Conservation (phyloP, 2,797 vertebrate species). For the Esox lucius region DNA sequence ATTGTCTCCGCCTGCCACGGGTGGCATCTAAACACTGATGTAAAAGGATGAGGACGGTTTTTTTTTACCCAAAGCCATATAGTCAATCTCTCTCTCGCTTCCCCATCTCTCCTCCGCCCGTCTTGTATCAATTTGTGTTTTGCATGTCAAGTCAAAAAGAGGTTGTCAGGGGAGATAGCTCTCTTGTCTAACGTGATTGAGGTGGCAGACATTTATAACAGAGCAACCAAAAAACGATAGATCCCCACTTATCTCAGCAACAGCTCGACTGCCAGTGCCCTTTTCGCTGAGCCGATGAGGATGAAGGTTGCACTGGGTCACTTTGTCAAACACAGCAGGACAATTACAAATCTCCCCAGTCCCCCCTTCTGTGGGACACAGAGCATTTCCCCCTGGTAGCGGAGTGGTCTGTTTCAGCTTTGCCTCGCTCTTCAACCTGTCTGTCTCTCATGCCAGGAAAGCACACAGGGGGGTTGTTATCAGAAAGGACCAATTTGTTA, state of each 20-base stretch:
- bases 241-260: slow-evolving; percentile 62
- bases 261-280: slow-evolving; percentile 51
- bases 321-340: slow-evolving; percentile 68
- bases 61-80: not conserved
- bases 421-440: slow-evolving; percentile 47
- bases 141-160: slow-evolving; percentile 58
- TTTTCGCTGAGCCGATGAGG: slow-evolving; percentile 66
- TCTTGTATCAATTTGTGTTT: slow-evolving; percentile 55
- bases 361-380: slow-evolving; percentile 57
- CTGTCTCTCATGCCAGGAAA: slow-evolving; percentile 49
- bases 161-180: slow-evolving; percentile 64
- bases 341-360: slow-evolving; percentile 65
- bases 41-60: not conserved
- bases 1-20: not conserved
- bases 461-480: slow-evolving; percentile 65
- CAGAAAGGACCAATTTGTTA: slow-evolving; percentile 69
- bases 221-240: slow-evolving; percentile 38
- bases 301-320: slow-evolving; percentile 69
- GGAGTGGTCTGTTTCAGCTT: slow-evolving; percentile 37
- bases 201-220: slow-evolving; percentile 57
- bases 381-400: slow-evolving; percentile 40
- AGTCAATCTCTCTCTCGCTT: slow-evolving; percentile 21
- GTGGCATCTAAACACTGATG: not conserved
- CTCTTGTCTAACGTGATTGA: slow-evolving; percentile 53
- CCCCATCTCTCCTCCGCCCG: slow-evolving; percentile 23